phyloP scores from a whole-genome alignment of 2,797 vertebrate genomes.

The Spea hammondii region DNA sequence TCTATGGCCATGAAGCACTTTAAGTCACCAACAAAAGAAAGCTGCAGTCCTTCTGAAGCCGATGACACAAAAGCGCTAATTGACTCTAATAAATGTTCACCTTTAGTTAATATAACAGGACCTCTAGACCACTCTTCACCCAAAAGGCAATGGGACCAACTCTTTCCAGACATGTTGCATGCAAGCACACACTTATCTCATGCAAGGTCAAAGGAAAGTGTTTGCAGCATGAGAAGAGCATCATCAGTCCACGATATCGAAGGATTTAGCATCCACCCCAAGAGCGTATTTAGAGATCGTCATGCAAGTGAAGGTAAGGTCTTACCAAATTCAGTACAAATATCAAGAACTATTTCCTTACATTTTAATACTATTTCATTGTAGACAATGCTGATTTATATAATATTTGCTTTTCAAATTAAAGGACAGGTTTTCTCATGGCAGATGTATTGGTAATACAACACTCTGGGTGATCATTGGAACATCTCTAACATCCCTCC shows the following conservation, averaged over 20 bases:
- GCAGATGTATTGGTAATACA: neutral
- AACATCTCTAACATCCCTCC: neutral
- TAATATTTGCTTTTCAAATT: too few species aligned
- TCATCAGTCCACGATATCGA: conserved; percentile 96
- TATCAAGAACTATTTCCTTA: too few species aligned
- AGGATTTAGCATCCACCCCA: conserved; percentile 83
- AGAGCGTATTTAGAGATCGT: conserved; percentile 85
- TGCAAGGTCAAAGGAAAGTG: conserved; percentile 85
- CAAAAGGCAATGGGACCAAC: conserved; percentile 84
- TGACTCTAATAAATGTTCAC: conserved; percentile 83
- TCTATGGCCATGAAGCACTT: conserved; percentile 88
- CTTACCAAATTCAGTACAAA: conserved; percentile 13
- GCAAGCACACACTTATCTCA: conserved; percentile 81
- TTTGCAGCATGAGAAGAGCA: conserved; percentile 88
- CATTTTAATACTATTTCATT: too few species aligned
- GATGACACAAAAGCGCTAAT: conserved; percentile 93
- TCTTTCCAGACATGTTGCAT: conserved; percentile 78
- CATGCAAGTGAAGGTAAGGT: conserved; percentile 87
- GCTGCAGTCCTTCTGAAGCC: conserved; percentile 85
- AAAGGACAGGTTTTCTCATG: neutral
- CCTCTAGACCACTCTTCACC: conserved; percentile 93
- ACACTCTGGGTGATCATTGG: neutral
- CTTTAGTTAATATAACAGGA: conserved; percentile 83
- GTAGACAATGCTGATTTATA: too few species aligned
- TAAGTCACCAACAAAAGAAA: conserved; percentile 89